phyloP scores from a whole-genome alignment of 1,140 invertebrate genomes.

The Cyclargus thomasi region DNA sequence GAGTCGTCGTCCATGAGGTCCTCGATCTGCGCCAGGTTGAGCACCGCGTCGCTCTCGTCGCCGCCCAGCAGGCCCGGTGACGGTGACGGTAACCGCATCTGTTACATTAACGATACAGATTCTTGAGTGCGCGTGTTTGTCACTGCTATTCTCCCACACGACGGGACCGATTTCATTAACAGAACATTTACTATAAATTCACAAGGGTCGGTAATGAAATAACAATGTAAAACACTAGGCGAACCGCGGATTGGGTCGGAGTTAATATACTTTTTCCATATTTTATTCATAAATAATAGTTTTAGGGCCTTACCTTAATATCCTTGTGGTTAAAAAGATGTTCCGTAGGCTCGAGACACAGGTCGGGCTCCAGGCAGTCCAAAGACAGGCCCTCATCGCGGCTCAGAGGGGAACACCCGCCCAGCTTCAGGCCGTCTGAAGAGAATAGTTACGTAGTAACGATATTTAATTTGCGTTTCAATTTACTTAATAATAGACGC shows the following conservation, averaged over 20 bases:
- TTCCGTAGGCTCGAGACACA: constrained; percentile 52
- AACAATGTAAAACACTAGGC: no score
- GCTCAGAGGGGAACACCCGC: constrained; percentile 58
- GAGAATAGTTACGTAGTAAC: background rate
- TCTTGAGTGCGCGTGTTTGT: no score
- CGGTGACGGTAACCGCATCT: constrained; percentile 66
- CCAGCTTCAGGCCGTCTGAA: constrained; percentile 56
- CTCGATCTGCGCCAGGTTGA: constrained; percentile 83
- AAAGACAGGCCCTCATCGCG: constrained; percentile 51
- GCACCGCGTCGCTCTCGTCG: constrained; percentile 47
- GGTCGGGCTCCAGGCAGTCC: constrained; percentile 52
- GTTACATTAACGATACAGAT: no score
- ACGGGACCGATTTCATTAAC: no score
- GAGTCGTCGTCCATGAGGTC: constrained; percentile 90
- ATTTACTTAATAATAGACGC: no score
- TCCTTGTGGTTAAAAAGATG: constrained; percentile 59
- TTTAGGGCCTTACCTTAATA: constrained; percentile 46
- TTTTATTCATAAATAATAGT: no score
- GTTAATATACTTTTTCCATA: no score
- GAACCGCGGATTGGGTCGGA: no score
- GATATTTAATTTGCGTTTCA: no score
- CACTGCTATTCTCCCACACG: no score
- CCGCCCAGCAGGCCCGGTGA: constrained; percentile 48
- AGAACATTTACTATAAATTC: no score
- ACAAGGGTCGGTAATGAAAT: no score